phyloP scores from a whole-genome alignment of 2,113 vertebrate genomes.

The Pheucticus melanocephalus region DNA sequence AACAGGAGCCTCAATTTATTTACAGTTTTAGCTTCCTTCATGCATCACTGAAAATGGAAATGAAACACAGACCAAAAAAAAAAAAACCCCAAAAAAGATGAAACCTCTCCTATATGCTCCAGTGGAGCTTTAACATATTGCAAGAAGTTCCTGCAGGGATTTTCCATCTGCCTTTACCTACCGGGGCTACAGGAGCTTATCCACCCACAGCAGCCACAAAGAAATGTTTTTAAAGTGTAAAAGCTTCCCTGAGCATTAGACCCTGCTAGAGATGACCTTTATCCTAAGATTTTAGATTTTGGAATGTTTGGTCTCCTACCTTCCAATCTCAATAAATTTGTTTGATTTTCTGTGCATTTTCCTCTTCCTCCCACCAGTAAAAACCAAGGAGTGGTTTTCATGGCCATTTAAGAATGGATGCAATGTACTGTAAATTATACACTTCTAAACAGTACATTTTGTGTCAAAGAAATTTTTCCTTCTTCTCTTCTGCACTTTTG shows the following conservation, averaged over 20 bases:
- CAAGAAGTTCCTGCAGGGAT: not conserved
- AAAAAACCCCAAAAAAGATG: not conserved
- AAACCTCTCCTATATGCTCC: constrained; percentile 13
- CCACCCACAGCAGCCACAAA: not conserved
- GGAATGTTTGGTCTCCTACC: not conserved
- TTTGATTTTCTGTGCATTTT: not conserved
- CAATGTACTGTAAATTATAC: not conserved
- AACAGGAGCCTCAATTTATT: not conserved
- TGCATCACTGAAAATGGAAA: constrained; percentile 18
- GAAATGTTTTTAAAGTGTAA: not conserved
- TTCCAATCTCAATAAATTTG: not conserved
- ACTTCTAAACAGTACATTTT: not conserved
- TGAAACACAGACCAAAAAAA: not conserved
- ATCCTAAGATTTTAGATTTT: not conserved
- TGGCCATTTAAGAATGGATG: not conserved
- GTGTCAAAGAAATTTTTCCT: not conserved
- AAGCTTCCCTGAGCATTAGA: not conserved
- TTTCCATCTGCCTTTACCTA: constrained; percentile 19
- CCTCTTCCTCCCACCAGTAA: not conserved
- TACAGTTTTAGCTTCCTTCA: constrained; percentile 7
- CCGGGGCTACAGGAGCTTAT: not conserved
- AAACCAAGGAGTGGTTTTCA: not conserved
- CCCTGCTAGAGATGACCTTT: not conserved
- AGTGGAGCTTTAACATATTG: not conserved
- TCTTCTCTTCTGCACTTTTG: not conserved